Conservation (phyloP, 1,140 invertebrate genomes). For the Andricus grossulariae region DNA sequence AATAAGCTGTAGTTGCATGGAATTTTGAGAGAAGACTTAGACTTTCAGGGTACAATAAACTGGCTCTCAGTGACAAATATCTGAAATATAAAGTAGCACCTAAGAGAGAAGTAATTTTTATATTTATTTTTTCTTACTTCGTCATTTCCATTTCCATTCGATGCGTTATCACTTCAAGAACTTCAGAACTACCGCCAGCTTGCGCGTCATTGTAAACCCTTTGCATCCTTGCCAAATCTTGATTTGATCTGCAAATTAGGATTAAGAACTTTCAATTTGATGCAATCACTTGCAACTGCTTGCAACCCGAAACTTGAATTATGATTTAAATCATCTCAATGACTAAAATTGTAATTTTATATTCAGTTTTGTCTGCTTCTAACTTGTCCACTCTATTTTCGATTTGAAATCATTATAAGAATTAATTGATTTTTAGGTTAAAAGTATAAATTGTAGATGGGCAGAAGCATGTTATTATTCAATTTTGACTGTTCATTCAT, state of each 20-base stretch:
- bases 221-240: slow-evolving; percentile 87
- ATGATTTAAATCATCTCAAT: no score
- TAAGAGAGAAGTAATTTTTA: slow-evolving; percentile 33
- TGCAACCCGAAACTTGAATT: no score
- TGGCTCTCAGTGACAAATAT: slow-evolving; percentile 82
- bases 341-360: no score
- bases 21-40: slow-evolving; percentile 84
- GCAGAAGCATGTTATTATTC: no score
- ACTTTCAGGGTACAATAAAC: slow-evolving; percentile 83
- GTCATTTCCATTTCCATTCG: slow-evolving; percentile 81
- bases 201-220: slow-evolving; percentile 81
- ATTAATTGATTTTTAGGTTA: no score
- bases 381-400: no score
- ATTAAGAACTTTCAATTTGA: no score
- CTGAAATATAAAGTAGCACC: slow-evolving; percentile 68
- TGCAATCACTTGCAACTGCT: no score
- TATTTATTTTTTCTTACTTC: slow-evolving; percentile 70
- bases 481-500: no score
- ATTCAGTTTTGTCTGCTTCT: no score
- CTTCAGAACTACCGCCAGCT: slow-evolving; percentile 73
- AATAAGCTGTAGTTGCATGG: slow-evolving; percentile 87
- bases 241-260: slow-evolving; percentile 66
- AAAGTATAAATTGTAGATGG: no score
- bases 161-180: slow-evolving; percentile 79
- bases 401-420: no score